phyloP scores from a whole-genome alignment of 2,888 invertebrate genomes.

The Creontiades dilutus region DNA sequence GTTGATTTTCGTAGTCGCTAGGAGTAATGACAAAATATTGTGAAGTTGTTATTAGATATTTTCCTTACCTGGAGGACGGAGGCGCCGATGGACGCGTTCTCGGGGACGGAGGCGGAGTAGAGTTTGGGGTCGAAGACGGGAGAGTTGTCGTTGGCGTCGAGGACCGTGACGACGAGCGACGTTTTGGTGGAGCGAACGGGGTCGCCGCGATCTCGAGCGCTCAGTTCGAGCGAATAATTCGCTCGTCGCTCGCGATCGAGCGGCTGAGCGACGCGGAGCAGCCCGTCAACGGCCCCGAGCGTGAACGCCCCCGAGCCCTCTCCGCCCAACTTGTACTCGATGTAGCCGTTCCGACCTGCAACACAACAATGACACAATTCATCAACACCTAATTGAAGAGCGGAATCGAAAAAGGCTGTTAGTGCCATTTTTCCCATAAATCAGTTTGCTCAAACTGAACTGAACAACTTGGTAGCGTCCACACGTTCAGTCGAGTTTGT shows the following conservation, averaged over 20 bases:
- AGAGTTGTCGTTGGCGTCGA: constrained; percentile 94
- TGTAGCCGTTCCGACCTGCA: constrained; percentile 87
- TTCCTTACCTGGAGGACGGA: constrained; percentile 88
- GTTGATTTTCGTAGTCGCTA: no score
- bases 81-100: constrained; percentile 95
- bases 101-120: constrained; percentile 93
- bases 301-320: constrained; percentile 81
- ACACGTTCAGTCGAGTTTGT: no score
- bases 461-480: no score
- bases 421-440: no score
- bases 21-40: no score
- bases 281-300: constrained; percentile 91
- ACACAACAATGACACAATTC: background rate
- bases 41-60: no score
- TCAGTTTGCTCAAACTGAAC: no score
- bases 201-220: constrained; percentile 93
- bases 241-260: constrained; percentile 90
- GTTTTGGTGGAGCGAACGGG: constrained; percentile 87
- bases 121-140: constrained; percentile 93
- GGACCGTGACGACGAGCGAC: constrained; percentile 85
- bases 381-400: background rate
- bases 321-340: constrained; percentile 87
- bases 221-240: constrained; percentile 86
- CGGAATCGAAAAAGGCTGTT: no score
- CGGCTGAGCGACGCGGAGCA: constrained; percentile 89